Percentiles rank a stretch among this genome's conserved stretches.
These are phyloP conservation scores for Nesoenas mayeri DNA, from an alignment of 2,113 vertebrate genomes.

Conservation along the genomic window DNA sequence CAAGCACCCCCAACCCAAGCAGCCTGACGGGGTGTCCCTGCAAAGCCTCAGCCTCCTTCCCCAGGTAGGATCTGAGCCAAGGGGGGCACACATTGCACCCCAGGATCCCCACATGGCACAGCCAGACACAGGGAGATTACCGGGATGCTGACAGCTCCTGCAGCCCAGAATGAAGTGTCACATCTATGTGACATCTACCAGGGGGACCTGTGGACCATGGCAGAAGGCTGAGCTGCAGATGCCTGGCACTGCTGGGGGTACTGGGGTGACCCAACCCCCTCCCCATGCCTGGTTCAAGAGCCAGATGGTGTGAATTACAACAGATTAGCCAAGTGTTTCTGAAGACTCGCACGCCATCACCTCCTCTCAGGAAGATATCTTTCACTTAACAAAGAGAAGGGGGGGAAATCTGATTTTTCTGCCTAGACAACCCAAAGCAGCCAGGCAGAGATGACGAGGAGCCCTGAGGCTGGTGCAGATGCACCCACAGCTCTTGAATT, in stretches of 20 bases:
- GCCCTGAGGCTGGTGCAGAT: neutral
- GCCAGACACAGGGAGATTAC: fast-evolving
- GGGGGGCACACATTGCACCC: neutral
- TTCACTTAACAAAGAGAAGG: neutral
- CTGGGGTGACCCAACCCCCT: neutral
- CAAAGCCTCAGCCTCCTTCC: neutral
- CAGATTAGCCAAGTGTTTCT: neutral
- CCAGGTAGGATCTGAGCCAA: neutral
- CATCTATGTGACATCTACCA: fast-evolving
- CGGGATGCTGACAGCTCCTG: neutral
- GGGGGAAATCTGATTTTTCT: constrained; percentile 35
- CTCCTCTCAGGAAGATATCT: neutral
- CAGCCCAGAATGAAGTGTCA: neutral
- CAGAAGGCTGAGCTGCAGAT: neutral
- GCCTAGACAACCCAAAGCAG: neutral
- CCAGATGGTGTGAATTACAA: constrained; percentile 51
- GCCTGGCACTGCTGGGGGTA: neutral
- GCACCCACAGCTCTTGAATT: neutral
- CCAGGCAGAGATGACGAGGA: neutral
- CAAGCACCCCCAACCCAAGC: too few relatives aligned
- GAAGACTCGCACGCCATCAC: neutral
- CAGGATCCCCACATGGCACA: neutral
- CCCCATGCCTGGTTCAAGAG: fast-evolving
- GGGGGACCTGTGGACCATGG: fast-evolving
- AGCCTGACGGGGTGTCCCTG: neutral